Base-by-base conservation (phyloP, 1,140 invertebrate species). In the Homalodisca vitripennis region DNA sequence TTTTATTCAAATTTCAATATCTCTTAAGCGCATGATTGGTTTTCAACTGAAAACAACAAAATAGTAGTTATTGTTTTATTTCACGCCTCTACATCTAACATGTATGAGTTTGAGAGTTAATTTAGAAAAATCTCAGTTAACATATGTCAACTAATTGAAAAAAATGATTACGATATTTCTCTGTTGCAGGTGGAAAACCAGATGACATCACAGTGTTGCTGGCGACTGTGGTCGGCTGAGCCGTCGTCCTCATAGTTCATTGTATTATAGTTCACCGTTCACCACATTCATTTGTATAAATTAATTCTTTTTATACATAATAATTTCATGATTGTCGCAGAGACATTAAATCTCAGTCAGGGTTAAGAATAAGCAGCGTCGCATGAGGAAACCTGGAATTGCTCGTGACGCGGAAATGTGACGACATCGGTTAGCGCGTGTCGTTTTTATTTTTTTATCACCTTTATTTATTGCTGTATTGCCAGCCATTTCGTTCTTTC, bases 121-220 rank as follows among this genome's bases (percentile, higher is more conserved):
- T n/a, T n/a, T n/a, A n/a, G n/a, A n/a, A n/a, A n/a, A n/a, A n/a
- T n/a, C n/a, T n/a, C n/a, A n/a, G n/a, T n/a, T n/a, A n/a, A n/a
- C n/a, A n/a, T n/a, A n/a, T n/a, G n/a, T n/a, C n/a, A n/a, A n/a
- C n/a, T n/a, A n/a, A n/a, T n/a, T n/a, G n/a, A n/a, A n/a, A n/a
- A n/a, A n/a, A n/a, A n/a, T n/a, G n/a, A n/a, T n/a, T 6, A 41
- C 34, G 34, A 10, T 41, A 41, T 74, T 74, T 78, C 81, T 78
- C 74, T n/a, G 80, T 88, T 86, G 67, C 80, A 97, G 94, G 95
- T 79, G 95, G 95, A 69, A 98, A 98, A 84, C 95, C 95, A 60
- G 97, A 98, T 80, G 97, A 98, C 83, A 97, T 98, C 79, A 98
- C 97, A 77, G 93, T 98, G 76, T 86, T 98, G 74, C 85, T 98